Evolutionary conservation across 1,140 invertebrate species (phyloP).

Genomic region (Aphis gossypii): DNA sequence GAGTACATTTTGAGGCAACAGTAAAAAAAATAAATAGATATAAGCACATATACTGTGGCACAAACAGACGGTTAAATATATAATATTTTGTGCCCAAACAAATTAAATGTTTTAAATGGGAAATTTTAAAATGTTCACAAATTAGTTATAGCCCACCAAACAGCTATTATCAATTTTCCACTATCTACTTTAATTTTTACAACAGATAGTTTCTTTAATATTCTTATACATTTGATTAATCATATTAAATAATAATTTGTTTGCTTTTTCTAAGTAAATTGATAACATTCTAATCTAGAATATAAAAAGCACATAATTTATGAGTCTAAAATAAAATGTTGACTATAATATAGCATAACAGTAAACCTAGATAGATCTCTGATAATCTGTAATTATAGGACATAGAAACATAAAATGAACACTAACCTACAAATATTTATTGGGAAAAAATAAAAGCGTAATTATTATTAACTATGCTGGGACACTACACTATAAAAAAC

Average conservation of each 20-base stretch:
- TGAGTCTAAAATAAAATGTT: background rate
- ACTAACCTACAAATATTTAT: background rate
- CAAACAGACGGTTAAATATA: background rate
- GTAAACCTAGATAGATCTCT: background rate
- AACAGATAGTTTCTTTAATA: background rate
- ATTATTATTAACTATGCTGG: slow-evolving; percentile 1
- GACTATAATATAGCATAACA: background rate
- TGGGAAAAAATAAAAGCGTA: background rate
- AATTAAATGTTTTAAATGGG: no score
- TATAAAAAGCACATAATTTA: background rate
- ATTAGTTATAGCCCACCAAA: no score
- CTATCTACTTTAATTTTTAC: background rate
- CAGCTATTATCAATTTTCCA: no score
- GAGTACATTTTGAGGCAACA: no score
- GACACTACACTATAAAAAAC: background rate
- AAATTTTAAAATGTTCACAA: no score
- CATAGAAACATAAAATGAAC: background rate
- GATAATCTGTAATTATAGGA: background rate
- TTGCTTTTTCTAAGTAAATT: background rate
- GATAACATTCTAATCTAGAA: background rate
- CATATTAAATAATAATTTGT: background rate
- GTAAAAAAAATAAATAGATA: background rate
- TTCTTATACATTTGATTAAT: background rate
- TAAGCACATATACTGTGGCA: background rate
- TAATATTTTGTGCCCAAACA: no score